Percentiles rank a stretch among this genome's conserved stretches.
phyloP scores from a whole-genome alignment of 2,888 invertebrate species.

The Venusia cambrica region DNA sequence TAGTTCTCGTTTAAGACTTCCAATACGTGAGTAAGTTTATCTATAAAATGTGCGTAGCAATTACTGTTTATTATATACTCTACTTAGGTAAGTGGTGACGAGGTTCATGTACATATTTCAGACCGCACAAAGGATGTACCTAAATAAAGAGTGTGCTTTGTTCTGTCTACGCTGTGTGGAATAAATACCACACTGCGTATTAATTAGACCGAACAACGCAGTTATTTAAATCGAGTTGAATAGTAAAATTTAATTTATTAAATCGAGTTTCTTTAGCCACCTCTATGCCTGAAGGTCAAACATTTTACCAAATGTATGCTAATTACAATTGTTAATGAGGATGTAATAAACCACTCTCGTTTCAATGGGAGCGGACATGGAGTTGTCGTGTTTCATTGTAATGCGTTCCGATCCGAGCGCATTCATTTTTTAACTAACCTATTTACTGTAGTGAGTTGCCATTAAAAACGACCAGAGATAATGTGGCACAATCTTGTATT shows the following conservation, averaged over 20 bases:
- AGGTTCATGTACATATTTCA: too few species aligned
- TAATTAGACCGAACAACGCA: conserved; percentile 2
- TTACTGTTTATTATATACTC: too few species aligned
- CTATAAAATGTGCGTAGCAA: conserved; percentile 33
- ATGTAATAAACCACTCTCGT: conserved; percentile 49
- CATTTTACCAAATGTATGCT: conserved; percentile 51
- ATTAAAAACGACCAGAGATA: conserved; percentile 7
- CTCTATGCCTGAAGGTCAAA: conserved; percentile 49
- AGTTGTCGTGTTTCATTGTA: conserved; percentile 35
- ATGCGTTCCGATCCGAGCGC: conserved; percentile 18
- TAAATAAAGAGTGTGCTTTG: too few species aligned
- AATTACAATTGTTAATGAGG: conserved; percentile 67
- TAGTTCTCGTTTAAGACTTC: conserved; percentile 41
- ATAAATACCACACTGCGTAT: conserved; percentile 2
- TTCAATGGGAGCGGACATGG: conserved; percentile 40
- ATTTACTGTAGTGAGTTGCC: conserved; percentile 18
- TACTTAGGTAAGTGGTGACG: too few species aligned
- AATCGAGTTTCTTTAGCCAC: conserved; percentile 31
- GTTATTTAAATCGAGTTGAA: conserved; percentile 9
- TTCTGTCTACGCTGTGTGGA: too few species aligned
- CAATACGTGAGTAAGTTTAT: conserved; percentile 46
- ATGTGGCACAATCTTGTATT: conserved; percentile 16
- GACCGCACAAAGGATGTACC: too few species aligned
- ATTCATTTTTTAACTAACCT: conserved; percentile 26
- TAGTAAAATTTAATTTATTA: conserved; percentile 16